Conservation (phyloP, 2,797 vertebrate species). For the Lateolabrax maculatus region DNA sequence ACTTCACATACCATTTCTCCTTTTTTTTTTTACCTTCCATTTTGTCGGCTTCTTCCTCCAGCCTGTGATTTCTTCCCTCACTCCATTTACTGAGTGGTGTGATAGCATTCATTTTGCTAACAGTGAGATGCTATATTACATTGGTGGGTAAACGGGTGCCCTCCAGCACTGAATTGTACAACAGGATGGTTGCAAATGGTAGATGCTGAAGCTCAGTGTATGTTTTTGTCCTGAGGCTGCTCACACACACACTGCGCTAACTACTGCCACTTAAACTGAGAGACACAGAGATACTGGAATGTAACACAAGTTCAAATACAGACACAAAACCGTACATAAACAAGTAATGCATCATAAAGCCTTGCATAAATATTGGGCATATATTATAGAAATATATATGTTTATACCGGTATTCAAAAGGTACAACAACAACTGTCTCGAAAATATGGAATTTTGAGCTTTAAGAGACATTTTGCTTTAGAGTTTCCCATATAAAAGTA, state of each 20-base stretch:
- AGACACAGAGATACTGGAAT: constrained; percentile 16
- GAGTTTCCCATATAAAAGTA: neutral
- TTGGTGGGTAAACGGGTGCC: constrained; percentile 60
- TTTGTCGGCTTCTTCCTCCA: constrained; percentile 14
- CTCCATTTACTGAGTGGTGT: constrained; percentile 30
- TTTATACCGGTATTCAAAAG: neutral
- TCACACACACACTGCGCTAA: constrained; percentile 35
- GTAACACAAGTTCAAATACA: neutral
- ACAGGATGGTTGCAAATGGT: constrained; percentile 58
- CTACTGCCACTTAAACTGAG: constrained; percentile 38
- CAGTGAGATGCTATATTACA: constrained; percentile 51
- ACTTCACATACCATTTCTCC: constrained; percentile 15
- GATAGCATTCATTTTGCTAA: constrained; percentile 61
- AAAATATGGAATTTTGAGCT: neutral
- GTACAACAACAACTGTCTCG: neutral
- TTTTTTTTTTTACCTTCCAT: constrained; percentile 11
- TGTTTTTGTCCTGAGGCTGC: constrained; percentile 51
- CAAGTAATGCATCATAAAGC: constrained; percentile 5
- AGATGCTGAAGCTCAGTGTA: constrained; percentile 36
- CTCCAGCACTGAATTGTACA: constrained; percentile 49
- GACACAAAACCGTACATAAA: neutral
- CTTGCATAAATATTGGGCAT: neutral
- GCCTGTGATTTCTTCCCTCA: constrained; percentile 26
- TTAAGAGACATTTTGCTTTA: neutral
- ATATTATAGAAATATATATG: neutral